Conservation (phyloP, 1,140 invertebrate genomes). For the Aphaenogaster floridana region DNA sequence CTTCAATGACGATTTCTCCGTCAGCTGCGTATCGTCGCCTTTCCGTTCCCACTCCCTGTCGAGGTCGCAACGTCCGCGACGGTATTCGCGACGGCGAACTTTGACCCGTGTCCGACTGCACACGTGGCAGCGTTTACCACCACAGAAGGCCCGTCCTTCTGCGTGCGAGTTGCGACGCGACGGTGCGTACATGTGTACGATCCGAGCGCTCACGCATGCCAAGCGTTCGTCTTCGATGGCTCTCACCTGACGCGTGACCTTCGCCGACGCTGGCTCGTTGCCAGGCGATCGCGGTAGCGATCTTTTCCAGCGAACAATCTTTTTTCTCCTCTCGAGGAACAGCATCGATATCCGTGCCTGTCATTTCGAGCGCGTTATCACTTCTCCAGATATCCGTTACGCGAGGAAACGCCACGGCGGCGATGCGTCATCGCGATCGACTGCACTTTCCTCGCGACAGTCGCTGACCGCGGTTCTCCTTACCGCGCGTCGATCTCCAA, state of each 20-base stretch:
- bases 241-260: slow-evolving; percentile 73
- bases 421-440: background rate
- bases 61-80: slow-evolving; percentile 2
- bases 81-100: slow-evolving; percentile 58
- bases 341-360: background rate
- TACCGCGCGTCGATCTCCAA: background rate
- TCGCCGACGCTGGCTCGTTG: slow-evolving; percentile 58
- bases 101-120: slow-evolving; percentile 42
- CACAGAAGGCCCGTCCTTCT: no score
- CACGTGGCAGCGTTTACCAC: slow-evolving; percentile 51
- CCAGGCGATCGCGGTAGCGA: slow-evolving; percentile 70
- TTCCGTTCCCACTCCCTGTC: background rate
- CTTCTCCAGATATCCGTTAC: background rate
- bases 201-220: background rate
- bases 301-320: slow-evolving; percentile 66
- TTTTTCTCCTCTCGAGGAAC: background rate
- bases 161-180: background rate
- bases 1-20: background rate
- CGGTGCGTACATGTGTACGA: background rate
- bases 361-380: background rate
- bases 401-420: slow-evolving; percentile 9
- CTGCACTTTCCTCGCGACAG: slow-evolving; percentile 24
- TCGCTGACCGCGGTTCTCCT: background rate
- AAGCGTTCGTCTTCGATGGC: background rate
- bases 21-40: background rate